Evolutionary conservation across 2,888 invertebrate genomes (phyloP), one percentile per base, ranked within the genome.

Genomic region (Exephanes ischioxanthus): DNA sequence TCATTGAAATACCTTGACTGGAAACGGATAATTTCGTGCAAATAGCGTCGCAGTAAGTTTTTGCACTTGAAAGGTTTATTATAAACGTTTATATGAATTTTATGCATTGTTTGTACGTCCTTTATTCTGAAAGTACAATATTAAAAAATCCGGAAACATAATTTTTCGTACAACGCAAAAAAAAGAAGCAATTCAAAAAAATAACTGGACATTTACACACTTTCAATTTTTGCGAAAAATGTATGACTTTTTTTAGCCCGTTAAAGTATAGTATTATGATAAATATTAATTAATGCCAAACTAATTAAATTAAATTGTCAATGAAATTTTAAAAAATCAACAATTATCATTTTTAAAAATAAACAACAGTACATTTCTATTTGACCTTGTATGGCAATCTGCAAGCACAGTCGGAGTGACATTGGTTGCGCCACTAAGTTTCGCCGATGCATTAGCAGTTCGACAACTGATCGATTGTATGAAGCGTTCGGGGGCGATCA

Each of bases 381-480:
- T 16, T 16, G 14, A 45, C 45, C 45, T 0, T 45, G 14, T 14
- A 45, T 14, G 45, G 3, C 45, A 45, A 45, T 45, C 22, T 37
- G 30, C 26, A n/a, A 41, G 37, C 72, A 61, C 48, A 41, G 66
- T 41, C 26, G 48, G 26, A 30, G 19, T 19, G 48, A 51, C 45
- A 76, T 72, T 76, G 80, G 51, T 19, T 53, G 58, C 22, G 72
- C 67, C 76, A 51, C 63, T 76, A 45, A 72, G 63, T 80, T 55
- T 72, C 76, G 48, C 37, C 51, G 80, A 67, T 72, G 84, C 58
- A 55, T 84, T 66, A 53, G 51, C 41, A 11, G 37, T 26, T 67
- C 80, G 71, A 19, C 80, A 67, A 84, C 80, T 58, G 80, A 84
- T 84, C 71, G 84, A 84, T 84, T 71, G 22, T 72, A 51, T 70